These are phyloP conservation scores for Danio rerio DNA, from an alignment of 2,113 vertebrate genomes.

Conservation along the genomic window DNA sequence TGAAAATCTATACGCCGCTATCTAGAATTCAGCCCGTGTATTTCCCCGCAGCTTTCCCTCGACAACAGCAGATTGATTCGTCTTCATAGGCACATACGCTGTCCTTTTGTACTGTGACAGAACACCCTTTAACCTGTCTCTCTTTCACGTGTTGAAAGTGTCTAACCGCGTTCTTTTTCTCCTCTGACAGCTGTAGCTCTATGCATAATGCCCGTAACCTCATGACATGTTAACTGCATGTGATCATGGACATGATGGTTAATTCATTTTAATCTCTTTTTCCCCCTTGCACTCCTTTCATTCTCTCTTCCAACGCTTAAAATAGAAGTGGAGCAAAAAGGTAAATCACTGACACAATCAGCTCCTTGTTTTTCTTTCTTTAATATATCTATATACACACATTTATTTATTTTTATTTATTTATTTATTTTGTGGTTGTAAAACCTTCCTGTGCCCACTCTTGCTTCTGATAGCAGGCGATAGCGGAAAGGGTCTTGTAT, in stretches of 20 bases:
- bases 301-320: constrained; percentile 99
- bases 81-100: constrained; percentile 37
- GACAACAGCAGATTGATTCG: constrained; percentile 29
- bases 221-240: constrained; percentile 92
- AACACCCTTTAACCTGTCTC: constrained; percentile 70
- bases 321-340: constrained; percentile 99
- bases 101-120: constrained; percentile 44
- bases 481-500: constrained; percentile 67
- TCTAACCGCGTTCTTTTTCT: constrained; percentile 68
- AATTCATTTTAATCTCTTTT: constrained; percentile 99
- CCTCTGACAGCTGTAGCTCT: constrained; percentile 84
- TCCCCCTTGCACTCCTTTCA: constrained; percentile 93
- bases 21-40: not conserved
- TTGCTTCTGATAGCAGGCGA: constrained; percentile 84
- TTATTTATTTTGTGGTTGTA: constrained; percentile 67
- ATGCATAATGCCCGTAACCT: constrained; percentile 82
- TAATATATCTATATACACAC: not conserved
- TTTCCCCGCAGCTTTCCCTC: constrained; percentile 17
- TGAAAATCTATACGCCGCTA: constrained; percentile 21
- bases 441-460: constrained; percentile 87
- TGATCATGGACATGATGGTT: constrained; percentile 91
- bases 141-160: constrained; percentile 38
- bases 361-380: constrained; percentile 86
- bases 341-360: constrained; percentile 98
- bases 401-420: not conserved